Percentiles rank a stretch among this genome's conserved stretches.
Evolutionary conservation across 2,797 vertebrate genomes (phyloP).

Genomic region (Psittacula derbiana): DNA sequence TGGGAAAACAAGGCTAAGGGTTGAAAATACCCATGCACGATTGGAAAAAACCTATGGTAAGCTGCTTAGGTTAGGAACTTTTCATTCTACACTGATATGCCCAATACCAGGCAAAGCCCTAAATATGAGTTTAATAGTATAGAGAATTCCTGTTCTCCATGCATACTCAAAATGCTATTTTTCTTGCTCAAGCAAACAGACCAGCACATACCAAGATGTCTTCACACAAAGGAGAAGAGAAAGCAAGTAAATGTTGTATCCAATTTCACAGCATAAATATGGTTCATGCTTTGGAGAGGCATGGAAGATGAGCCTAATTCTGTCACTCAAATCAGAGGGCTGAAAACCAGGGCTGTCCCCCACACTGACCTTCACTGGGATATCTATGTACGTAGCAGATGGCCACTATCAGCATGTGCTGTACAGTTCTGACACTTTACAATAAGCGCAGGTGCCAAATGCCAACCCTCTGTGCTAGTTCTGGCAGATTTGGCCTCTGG

Average conservation of each 20-base stretch:
- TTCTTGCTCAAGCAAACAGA: neutral
- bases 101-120: neutral
- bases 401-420: neutral
- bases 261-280: neutral
- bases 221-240: neutral
- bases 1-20: neutral
- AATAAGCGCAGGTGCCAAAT: neutral
- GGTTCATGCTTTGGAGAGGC: fast-evolving
- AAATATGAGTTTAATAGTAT: neutral
- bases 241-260: neutral
- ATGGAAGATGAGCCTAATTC: neutral
- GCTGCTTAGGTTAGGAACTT: neutral
- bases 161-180: neutral
- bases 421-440: neutral
- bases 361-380: neutral
- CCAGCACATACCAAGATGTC: neutral
- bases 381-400: neutral
- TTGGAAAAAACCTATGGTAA: neutral
- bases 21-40: neutral
- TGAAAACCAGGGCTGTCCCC: neutral
- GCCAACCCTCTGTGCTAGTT: neutral
- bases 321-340: neutral
- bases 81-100: neutral
- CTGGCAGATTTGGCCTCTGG: slow-evolving; percentile 16
- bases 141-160: neutral